phyloP scores from a whole-genome alignment of 2,113 vertebrate genomes.

The Arvicanthis niloticus region DNA sequence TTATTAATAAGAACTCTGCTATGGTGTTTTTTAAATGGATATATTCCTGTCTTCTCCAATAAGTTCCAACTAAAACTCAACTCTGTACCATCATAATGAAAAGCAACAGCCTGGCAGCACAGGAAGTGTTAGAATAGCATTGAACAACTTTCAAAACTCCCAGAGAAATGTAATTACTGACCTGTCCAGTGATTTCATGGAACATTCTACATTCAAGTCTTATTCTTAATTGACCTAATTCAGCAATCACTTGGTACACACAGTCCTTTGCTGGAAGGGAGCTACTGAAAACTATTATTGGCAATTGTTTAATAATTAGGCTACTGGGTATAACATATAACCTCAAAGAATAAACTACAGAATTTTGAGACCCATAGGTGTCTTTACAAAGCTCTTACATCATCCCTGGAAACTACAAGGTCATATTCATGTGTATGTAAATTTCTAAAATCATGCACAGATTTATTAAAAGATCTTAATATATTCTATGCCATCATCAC shows the following conservation, averaged over 20 bases:
- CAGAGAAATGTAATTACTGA: conserved; percentile 40
- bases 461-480: not conserved
- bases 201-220: not conserved
- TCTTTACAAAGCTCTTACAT: not conserved
- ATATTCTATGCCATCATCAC: not conserved
- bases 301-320: conserved; percentile 20
- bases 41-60: not conserved
- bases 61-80: not conserved
- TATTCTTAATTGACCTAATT: conserved; percentile 2
- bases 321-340: not conserved
- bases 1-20: not conserved
- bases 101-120: not conserved
- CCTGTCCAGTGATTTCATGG: conserved; percentile 18
- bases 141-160: not conserved
- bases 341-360: not conserved
- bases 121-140: not conserved
- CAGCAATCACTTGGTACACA: not conserved
- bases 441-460: not conserved
- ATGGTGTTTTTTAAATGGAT: not conserved
- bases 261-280: not conserved
- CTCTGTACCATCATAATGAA: conserved; percentile 32
- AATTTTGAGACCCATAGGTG: not conserved
- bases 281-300: conserved; percentile 8
- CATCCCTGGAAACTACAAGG: conserved; percentile 2
- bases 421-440: not conserved